A percentile compares a stretch with the other conserved stretches of the same genome.
These are phyloP conservation scores for Agriopis aurantiaria DNA, from an alignment of 2,888 invertebrate species.

Conservation along the genomic window DNA sequence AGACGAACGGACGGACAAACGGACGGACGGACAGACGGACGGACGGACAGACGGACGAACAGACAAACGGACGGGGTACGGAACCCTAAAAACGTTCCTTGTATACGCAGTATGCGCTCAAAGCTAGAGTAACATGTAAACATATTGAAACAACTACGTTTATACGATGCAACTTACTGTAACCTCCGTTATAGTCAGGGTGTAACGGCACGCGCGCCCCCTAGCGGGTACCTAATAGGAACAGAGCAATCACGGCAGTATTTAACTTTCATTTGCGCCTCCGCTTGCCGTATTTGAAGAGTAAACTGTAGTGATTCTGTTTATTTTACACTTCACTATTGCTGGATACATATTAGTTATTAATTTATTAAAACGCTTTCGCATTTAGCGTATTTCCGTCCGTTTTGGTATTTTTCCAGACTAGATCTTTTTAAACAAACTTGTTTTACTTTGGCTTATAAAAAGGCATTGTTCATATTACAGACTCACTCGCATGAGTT, in stretches of 20 bases:
- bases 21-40: no score
- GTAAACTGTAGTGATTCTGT: slow-evolving; percentile 42
- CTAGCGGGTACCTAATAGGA: not conserved
- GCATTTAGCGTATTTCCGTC: not conserved
- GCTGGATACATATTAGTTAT: not conserved
- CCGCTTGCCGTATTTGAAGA: slow-evolving; percentile 35
- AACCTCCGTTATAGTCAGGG: not conserved
- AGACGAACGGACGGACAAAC: no score
- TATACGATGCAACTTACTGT: not conserved
- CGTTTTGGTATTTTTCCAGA: no score
- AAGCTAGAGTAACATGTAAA: no score
- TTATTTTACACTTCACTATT: slow-evolving; percentile 40
- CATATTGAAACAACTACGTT: not conserved
- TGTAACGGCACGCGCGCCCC: slow-evolving; percentile 10
- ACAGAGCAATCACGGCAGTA: slow-evolving; percentile 61
- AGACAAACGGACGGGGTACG: no score
- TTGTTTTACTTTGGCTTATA: no score
- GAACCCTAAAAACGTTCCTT: no score
- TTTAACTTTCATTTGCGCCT: slow-evolving; percentile 64
- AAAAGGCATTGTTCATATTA: no score
- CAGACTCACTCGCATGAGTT: no score
- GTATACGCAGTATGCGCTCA: no score
- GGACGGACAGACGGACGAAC: no score
- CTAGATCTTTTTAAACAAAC: no score
- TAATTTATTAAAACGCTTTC: not conserved